Evolutionary conservation across 2,888 invertebrate species (phyloP).

Genomic region (Callyntrura sp.): DNA sequence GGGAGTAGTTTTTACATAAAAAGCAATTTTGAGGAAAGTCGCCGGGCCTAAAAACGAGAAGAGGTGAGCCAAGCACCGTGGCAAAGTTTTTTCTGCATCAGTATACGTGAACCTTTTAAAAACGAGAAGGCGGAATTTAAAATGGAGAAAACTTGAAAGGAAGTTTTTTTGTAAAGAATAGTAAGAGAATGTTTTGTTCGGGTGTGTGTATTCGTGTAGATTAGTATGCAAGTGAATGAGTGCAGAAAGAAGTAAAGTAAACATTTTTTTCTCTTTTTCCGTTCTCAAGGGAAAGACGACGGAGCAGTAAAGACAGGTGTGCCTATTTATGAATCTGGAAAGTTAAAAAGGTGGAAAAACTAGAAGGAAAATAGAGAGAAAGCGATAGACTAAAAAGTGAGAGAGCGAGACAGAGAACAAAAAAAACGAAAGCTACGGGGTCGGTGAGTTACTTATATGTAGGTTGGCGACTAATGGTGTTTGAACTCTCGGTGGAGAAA

Average conservation of each 20-base stretch:
- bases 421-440: background rate
- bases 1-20: background rate
- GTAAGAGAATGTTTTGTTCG: background rate
- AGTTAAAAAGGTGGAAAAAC: conserved; percentile 28
- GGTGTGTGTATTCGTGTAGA: background rate
- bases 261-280: conserved; percentile 23
- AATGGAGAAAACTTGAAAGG: conserved; percentile 18
- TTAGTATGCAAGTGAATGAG: conserved; percentile 28
- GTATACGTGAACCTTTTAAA: conserved; percentile 20
- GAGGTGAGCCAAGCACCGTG: background rate
- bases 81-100: too few relatives aligned
- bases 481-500: conserved; percentile 30
- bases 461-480: too few relatives aligned
- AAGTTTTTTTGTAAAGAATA: conserved; percentile 17
- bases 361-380: too few relatives aligned
- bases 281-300: background rate
- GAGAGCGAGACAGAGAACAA: background rate
- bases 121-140: conserved; percentile 15
- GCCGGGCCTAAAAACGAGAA: too few relatives aligned
- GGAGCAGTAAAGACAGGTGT: conserved; percentile 24
- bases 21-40: background rate
- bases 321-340: conserved; percentile 24
- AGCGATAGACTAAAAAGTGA: too few relatives aligned
- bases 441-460: background rate
- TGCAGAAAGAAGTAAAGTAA: conserved; percentile 41